These are phyloP conservation scores for Gandaritis pyraliata DNA, from an alignment of 2,888 invertebrate genomes.

Conservation along the genomic window DNA sequence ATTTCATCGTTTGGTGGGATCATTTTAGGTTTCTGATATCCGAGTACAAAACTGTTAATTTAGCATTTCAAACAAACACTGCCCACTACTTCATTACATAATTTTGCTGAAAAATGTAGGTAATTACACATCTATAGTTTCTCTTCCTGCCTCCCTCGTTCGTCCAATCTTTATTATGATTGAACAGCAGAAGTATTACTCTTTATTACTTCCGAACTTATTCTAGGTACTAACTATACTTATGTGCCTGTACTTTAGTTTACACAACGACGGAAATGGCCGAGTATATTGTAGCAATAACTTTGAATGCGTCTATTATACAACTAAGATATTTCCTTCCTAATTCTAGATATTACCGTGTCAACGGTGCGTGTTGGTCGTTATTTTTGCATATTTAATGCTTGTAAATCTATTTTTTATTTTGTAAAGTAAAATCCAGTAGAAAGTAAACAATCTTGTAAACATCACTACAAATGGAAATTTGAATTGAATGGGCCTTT, in stretches of 20 bases:
- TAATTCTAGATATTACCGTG: conserved; percentile 16
- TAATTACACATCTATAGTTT: not conserved
- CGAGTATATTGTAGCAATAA: conserved; percentile 18
- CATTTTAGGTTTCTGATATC: too few relatives aligned
- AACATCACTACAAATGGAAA: not conserved
- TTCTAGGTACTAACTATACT: conserved; percentile 9
- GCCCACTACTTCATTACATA: too few relatives aligned
- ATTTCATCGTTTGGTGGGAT: too few relatives aligned
- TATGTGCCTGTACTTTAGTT: not conserved
- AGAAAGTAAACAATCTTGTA: conserved; percentile 14
- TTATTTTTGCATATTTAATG: conserved; percentile 30
- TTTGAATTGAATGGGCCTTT: too few relatives aligned
- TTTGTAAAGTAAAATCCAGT: conserved; percentile 9
- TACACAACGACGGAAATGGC: conserved; percentile 22
- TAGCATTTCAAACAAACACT: too few relatives aligned
- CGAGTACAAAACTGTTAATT: too few relatives aligned
- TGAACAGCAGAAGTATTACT: conserved; percentile 13
- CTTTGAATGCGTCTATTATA: conserved; percentile 25
- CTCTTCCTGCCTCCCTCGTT: conserved; percentile 1
- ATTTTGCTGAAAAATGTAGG: not conserved
- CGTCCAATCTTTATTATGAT: conserved; percentile 14
- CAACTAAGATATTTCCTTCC: conserved; percentile 18
- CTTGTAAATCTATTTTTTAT: conserved; percentile 3
- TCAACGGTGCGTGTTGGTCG: conserved; percentile 11
- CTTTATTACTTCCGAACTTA: conserved; percentile 29